These are phyloP conservation scores for Plecotus auritus DNA, from an alignment of 2,113 vertebrate species.

Conservation along the genomic window DNA sequence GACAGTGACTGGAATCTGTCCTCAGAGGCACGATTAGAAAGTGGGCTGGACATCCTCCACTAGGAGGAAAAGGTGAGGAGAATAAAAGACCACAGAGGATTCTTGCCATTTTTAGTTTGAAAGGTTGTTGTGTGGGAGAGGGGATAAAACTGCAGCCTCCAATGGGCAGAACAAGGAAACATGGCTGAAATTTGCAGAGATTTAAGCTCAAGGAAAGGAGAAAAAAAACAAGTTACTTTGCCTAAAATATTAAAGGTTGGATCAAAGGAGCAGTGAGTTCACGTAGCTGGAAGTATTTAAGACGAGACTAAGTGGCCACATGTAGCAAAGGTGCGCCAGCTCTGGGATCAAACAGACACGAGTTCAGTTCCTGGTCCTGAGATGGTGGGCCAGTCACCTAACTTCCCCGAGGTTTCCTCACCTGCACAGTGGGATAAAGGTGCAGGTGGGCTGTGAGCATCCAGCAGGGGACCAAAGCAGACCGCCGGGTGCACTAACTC, in stretches of 20 bases:
- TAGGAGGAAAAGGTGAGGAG: neutral
- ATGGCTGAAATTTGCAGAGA: neutral
- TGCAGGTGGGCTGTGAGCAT: neutral
- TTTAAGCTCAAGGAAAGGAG: neutral
- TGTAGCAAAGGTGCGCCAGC: neutral
- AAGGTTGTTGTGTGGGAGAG: neutral
- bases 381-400: neutral
- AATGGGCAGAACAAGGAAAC: neutral
- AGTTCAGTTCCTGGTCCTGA: neutral
- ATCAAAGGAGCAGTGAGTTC: neutral
- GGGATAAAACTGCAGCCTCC: neutral
- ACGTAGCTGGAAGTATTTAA: neutral
- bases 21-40: neutral
- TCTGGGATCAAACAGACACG: neutral
- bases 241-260: neutral
- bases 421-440: too few relatives aligned
- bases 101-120: neutral
- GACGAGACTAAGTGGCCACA: neutral
- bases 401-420: neutral
- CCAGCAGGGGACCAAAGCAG: neutral
- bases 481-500: neutral
- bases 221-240: neutral
- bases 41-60: neutral
- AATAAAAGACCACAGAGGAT: neutral
- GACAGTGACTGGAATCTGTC: neutral